Evolutionary conservation across 2,113 vertebrate species (phyloP), one percentile per base, ranked within the genome.

Genomic region (Microtus oregoni): DNA sequence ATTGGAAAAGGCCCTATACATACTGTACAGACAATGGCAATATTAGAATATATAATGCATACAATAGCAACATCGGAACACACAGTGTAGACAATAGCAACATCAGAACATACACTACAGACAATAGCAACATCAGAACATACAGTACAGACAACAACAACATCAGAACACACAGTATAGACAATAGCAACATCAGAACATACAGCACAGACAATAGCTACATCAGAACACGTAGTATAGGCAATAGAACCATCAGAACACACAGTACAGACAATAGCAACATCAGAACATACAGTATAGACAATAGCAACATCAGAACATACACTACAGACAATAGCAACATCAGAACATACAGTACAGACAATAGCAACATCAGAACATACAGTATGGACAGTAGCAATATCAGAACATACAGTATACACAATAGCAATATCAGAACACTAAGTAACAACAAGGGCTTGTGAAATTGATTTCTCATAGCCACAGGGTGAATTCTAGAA

Each of bases 61-160:
- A 55, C 52, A 17, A 17, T 17, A 17, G 52, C 55, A 19, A 58
- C 55, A 58, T 58, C 55, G 19, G 55, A 58, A 58, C 17, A 58
- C 4, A 58, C 55, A 58, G 5, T 58, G 1, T 1, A 58, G 55
- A 1, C 4, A 55, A 55, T 17, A 17, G 15, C 55, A 17, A 17
- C 55, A 55, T 55, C 55, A 55, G 55, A 55, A 17, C 55, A 55
- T 15, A 55, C 55, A 55, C 3, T 17, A 55, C 4, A 55, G 55
- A 13, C 55, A 55, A 55, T 17, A 17, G 15, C 55, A 17, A 55
- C 55, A 55, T 55, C 15, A 55, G 55, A 55, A 55, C 15, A 55
- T 1, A 55, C 4, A 55, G 15, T 55, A 55, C 0, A 55, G 4
- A 1, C 15, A 55, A 55, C 4, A 55, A 3, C 15, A 17, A 55